Evolutionary conservation across 2,113 vertebrate species (phyloP).

Genomic region (Neolamprologus variostigma): DNA sequence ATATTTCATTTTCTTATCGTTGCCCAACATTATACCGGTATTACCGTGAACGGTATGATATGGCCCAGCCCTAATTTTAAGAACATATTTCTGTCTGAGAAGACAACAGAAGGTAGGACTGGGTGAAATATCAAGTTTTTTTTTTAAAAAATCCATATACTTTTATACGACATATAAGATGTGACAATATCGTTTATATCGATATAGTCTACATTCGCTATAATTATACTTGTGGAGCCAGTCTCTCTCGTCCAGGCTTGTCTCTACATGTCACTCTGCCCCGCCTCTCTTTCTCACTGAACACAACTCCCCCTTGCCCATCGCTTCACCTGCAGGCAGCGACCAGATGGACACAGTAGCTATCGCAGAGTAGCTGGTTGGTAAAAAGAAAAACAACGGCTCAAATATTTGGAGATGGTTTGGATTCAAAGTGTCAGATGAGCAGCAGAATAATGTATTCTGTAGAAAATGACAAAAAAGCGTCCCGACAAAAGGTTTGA

Average conservation of each 20-base stretch:
- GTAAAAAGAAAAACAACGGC: neutral
- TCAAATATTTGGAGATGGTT: neutral
- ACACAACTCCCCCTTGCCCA: neutral
- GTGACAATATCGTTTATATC: neutral
- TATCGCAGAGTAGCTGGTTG: neutral
- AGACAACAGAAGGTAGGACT: neutral
- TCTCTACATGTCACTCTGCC: neutral
- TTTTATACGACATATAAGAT: neutral
- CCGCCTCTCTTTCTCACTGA: neutral
- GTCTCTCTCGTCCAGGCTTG: neutral
- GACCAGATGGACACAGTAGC: neutral
- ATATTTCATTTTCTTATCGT: neutral
- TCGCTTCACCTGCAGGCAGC: neutral
- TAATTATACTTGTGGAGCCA: neutral
- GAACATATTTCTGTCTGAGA: neutral
- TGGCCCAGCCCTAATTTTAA: neutral
- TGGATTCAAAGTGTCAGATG: neutral
- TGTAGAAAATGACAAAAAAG: neutral
- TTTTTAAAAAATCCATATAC: neutral
- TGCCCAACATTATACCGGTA: neutral
- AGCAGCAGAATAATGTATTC: neutral
- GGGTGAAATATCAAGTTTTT: accelerated
- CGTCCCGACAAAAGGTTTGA: neutral
- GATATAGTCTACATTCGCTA: neutral
- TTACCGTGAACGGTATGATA: neutral